Evolutionary conservation across 2,113 vertebrate genomes (phyloP).

Genomic region (Sardina pilchardus): DNA sequence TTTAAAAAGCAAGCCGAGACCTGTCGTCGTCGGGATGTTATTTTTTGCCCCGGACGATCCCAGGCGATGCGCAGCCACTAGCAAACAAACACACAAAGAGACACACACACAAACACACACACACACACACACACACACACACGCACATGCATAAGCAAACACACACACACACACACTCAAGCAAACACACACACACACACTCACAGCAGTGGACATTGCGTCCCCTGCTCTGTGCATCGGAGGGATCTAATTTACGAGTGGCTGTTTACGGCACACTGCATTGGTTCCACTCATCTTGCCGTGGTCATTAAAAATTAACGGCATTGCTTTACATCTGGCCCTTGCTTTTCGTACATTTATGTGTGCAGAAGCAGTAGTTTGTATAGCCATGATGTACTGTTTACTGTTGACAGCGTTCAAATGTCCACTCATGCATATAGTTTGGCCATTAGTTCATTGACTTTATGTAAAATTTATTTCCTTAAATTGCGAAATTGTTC

Average conservation of each 20-base stretch:
- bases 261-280: conserved; percentile 1
- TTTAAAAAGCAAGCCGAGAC: conserved; percentile 8
- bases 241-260: not conserved
- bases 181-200: not conserved
- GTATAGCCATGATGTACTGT: not conserved
- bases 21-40: not conserved
- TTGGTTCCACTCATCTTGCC: not conserved
- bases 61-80: not conserved
- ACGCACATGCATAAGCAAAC: not conserved
- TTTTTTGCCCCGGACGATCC: not conserved
- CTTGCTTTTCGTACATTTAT: not conserved
- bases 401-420: not conserved
- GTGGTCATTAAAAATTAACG: not conserved
- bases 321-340: not conserved
- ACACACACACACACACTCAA: not conserved
- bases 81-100: not conserved
- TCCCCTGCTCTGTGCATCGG: not conserved
- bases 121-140: too few species aligned
- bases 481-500: not conserved
- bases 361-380: not conserved
- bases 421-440: not conserved
- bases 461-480: not conserved
- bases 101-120: not conserved
- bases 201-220: not conserved
- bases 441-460: not conserved